Percentiles rank a stretch among this genome's conserved stretches.
phyloP scores from a whole-genome alignment of 2,888 invertebrate genomes.

The Phortica okadai region DNA sequence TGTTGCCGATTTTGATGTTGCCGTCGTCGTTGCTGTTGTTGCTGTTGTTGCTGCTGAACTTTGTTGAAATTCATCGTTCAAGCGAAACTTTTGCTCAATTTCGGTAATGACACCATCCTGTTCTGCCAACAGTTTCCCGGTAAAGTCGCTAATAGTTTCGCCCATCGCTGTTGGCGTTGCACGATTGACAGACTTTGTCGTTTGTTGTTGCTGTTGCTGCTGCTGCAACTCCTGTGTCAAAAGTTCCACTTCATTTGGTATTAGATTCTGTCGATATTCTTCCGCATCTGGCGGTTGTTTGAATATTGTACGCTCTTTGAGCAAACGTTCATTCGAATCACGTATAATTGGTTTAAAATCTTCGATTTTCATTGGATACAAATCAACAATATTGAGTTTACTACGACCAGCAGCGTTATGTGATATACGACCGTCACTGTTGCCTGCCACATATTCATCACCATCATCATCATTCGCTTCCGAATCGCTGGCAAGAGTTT shows the following conservation, averaged over 20 bases:
- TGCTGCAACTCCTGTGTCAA: slow-evolving; percentile 28
- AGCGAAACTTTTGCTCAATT: slow-evolving; percentile 74
- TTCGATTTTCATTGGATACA: slow-evolving; percentile 73
- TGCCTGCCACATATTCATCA: slow-evolving; percentile 23
- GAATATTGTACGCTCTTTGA: slow-evolving; percentile 66
- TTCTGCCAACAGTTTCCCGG: slow-evolving; percentile 73
- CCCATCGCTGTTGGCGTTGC: slow-evolving; percentile 30
- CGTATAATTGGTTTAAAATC: slow-evolving; percentile 72
- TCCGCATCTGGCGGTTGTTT: slow-evolving; percentile 49
- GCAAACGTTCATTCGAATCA: slow-evolving; percentile 66
- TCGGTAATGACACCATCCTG: slow-evolving; percentile 75
- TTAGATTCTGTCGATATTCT: slow-evolving; percentile 63
- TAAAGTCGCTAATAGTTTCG: slow-evolving; percentile 63
- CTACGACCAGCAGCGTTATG: slow-evolving; percentile 40
- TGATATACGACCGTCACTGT: not conserved
- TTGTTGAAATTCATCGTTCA: slow-evolving; percentile 56
- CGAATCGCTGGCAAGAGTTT: slow-evolving; percentile 50
- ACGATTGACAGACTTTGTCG: slow-evolving; percentile 39
- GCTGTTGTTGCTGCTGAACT: not conserved
- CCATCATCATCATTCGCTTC: slow-evolving; percentile 51
- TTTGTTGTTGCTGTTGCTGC: slow-evolving; percentile 34
- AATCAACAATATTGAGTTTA: slow-evolving; percentile 74
- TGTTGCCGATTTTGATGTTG: slow-evolving; percentile 4
- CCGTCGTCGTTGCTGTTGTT: not conserved
- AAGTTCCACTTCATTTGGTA: slow-evolving; percentile 67